Evolutionary conservation across 2,888 invertebrate genomes (phyloP).

Genomic region (Cataglyphis rosenhaueri): DNA sequence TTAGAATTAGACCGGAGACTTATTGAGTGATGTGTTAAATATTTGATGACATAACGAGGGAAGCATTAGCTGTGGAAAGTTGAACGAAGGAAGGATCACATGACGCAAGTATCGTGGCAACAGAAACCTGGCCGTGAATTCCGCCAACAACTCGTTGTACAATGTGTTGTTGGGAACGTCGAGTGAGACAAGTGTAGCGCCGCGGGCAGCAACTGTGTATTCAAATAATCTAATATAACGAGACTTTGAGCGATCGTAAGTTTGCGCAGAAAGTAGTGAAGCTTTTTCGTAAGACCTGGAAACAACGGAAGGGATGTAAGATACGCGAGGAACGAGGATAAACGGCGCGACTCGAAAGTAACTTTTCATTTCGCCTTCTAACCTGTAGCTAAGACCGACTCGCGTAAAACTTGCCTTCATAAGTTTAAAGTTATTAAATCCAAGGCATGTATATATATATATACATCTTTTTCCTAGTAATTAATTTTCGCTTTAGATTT

Average conservation of each 20-base stretch:
- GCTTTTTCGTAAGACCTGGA: not conserved
- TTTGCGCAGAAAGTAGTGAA: not conserved
- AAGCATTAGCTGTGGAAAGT: not conserved
- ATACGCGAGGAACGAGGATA: slow-evolving; percentile 10
- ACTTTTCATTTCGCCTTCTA: not conserved
- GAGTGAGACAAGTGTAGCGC: not conserved
- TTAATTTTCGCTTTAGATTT: not conserved
- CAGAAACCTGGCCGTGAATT: not conserved
- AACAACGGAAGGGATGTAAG: slow-evolving; percentile 4
- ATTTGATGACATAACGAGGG: not conserved
- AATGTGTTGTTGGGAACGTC: not conserved
- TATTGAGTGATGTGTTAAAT: not conserved
- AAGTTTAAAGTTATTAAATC: not conserved
- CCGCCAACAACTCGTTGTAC: not conserved
- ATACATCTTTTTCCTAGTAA: not conserved
- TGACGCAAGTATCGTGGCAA: not conserved
- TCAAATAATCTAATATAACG: slow-evolving; percentile 6
- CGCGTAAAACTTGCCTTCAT: not conserved
- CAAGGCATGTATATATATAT: not conserved
- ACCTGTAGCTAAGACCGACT: not conserved
- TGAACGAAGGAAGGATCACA: too few relatives aligned
- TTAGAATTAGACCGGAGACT: too few relatives aligned
- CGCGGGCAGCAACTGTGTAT: not conserved
- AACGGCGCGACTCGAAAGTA: slow-evolving; percentile 9
- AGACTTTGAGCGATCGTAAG: slow-evolving; percentile 26